A percentile compares a stretch with the other conserved stretches of the same genome.
These are phyloP conservation scores for Osedax frankpressi DNA, from an alignment of 2,888 invertebrate genomes.

Conservation along the genomic window DNA sequence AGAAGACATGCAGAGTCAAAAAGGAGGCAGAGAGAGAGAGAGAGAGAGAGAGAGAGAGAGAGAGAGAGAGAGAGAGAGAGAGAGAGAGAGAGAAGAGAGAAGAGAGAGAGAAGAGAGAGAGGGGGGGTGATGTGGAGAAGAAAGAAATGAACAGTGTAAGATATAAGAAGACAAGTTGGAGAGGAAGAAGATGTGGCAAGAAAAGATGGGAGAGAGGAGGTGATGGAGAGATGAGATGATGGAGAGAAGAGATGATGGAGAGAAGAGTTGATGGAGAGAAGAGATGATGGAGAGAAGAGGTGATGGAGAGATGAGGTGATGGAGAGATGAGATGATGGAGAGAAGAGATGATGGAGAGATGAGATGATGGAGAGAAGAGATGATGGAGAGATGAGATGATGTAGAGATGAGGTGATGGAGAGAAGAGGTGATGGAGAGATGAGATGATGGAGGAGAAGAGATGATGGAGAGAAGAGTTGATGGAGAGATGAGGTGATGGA, in stretches of 20 bases:
- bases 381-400: not conserved
- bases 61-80: not conserved
- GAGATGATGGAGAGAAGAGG: not conserved
- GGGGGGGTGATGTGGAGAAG: not conserved
- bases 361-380: not conserved
- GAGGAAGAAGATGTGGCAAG: not conserved
- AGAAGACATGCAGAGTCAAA: not conserved
- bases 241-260: not conserved
- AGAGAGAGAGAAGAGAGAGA: not conserved
- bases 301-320: too few species aligned
- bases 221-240: not conserved
- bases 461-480: not conserved
- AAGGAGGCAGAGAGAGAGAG: not conserved
- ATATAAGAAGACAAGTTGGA: not conserved
- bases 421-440: too few species aligned
- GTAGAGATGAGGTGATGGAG: too few species aligned
- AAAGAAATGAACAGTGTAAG: not conserved
- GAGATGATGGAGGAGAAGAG: not conserved
- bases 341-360: too few species aligned
- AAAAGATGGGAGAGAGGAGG: not conserved
- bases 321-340: too few species aligned
- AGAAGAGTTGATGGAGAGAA: not conserved
- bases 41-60: not conserved
- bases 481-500: not conserved
- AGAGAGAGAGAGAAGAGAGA: not conserved